These are phyloP conservation scores for Nasonia vitripennis DNA, from an alignment of 1,140 invertebrate species.

Conservation along the genomic window DNA sequence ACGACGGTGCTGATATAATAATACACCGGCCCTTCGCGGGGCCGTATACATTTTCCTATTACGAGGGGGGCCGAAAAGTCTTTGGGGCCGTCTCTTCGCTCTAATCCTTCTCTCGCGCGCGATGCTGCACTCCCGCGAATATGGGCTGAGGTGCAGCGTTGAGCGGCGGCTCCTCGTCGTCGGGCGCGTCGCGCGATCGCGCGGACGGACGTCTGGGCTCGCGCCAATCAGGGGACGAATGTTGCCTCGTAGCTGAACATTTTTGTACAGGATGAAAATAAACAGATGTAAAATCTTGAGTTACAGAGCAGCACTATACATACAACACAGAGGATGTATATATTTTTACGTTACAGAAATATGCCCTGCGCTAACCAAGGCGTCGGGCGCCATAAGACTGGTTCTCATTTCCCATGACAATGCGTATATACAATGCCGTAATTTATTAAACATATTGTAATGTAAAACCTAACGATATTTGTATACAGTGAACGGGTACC, in stretches of 20 bases:
- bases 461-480: conserved; percentile 75
- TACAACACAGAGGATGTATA: conserved; percentile 76
- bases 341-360: conserved; percentile 77
- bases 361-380: conserved; percentile 70
- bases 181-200: neutral
- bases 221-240: conserved; percentile 57
- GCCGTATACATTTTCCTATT: conserved; percentile 24
- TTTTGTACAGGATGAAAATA: conserved; percentile 75
- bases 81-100: neutral
- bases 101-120: no score
- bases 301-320: conserved; percentile 77
- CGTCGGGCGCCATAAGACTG: conserved; percentile 74
- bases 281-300: conserved; percentile 74
- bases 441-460: conserved; percentile 72
- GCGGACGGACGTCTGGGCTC: conserved; percentile 46
- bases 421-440: conserved; percentile 75
- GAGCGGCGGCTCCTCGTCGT: neutral
- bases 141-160: no score
- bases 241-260: conserved; percentile 69
- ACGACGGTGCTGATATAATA: conserved; percentile 44
- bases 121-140: no score
- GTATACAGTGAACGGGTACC: conserved; percentile 71
- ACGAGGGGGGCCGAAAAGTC: neutral
- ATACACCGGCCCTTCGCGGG: conserved; percentile 5
- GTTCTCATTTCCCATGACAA: conserved; percentile 75